These are phyloP conservation scores for Trisateles emortualis DNA, from an alignment of 2,888 invertebrate genomes.

Conservation along the genomic window DNA sequence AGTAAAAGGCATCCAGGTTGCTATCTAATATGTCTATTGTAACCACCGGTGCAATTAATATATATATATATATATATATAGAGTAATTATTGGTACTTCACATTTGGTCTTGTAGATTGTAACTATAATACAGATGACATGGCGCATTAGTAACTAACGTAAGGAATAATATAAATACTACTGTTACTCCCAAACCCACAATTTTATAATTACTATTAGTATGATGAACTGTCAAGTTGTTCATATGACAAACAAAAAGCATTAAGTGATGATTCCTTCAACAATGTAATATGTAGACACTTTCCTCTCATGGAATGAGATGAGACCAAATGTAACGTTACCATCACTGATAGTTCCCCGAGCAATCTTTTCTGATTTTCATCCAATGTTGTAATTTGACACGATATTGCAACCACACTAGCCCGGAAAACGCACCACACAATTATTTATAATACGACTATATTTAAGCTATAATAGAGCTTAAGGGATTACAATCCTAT, in stretches of 20 bases:
- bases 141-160: too few species aligned
- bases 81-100: slow-evolving; percentile 6
- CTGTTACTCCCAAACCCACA: not conserved
- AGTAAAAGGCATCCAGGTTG: slow-evolving; percentile 31
- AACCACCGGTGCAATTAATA: slow-evolving; percentile 18
- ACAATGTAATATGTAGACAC: too few species aligned
- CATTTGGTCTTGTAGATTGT: slow-evolving; percentile 15
- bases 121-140: too few species aligned
- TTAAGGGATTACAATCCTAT: slow-evolving; percentile 58
- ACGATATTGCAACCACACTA: slow-evolving; percentile 15
- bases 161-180: not conserved
- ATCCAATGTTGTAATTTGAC: not conserved
- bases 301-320: not conserved
- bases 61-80: not conserved
- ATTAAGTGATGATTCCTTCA: too few species aligned
- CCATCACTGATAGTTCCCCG: slow-evolving; percentile 19
- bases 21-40: slow-evolving; percentile 44
- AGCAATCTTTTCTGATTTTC: slow-evolving; percentile 7
- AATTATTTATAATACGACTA: slow-evolving; percentile 40
- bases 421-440: slow-evolving; percentile 34
- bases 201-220: too few species aligned
- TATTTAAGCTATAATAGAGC: slow-evolving; percentile 57
- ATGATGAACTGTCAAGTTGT: too few species aligned
- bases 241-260: too few species aligned
- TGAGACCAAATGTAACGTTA: slow-evolving; percentile 25